Evolutionary conservation across 2,797 vertebrate species (phyloP).

Genomic region (Ptychobarbus kaznakovi): DNA sequence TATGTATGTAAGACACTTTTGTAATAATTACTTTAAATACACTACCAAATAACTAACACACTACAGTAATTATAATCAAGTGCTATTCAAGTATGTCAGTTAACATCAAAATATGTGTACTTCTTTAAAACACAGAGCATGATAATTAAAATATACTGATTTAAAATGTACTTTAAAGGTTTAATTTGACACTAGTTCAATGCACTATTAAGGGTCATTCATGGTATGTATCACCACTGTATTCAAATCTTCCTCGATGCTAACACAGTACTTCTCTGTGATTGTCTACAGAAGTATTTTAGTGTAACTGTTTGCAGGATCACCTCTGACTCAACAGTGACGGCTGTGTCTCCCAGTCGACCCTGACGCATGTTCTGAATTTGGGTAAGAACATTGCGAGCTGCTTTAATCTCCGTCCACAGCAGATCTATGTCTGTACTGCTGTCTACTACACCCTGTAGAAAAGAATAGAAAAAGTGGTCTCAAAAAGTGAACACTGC

Average conservation of each 20-base stretch:
- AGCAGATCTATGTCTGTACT: constrained; percentile 73
- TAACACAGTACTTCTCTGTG: neutral
- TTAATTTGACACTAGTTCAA: too few relatives aligned
- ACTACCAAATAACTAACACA: too few relatives aligned
- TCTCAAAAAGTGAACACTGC: neutral
- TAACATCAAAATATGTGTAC: too few relatives aligned
- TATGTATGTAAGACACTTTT: neutral
- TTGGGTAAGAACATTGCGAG: constrained; percentile 69
- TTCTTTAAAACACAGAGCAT: too few relatives aligned
- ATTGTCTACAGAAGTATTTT: neutral
- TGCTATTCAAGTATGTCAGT: too few relatives aligned
- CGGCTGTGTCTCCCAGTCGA: constrained; percentile 57
- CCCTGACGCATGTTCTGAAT: constrained; percentile 69
- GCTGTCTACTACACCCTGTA: constrained; percentile 65
- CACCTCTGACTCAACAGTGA: constrained; percentile 69
- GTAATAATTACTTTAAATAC: neutral
- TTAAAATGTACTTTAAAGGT: neutral
- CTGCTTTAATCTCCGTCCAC: constrained; percentile 73
- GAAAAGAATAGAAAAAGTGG: neutral
- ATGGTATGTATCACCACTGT: neutral
- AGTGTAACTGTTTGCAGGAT: constrained; percentile 11
- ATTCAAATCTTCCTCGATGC: neutral
- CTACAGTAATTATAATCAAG: too few relatives aligned
- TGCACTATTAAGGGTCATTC: neutral
- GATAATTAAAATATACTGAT: too few relatives aligned